Conservation (phyloP, 2,113 vertebrate genomes). For the Telmatochromis sp. region DNA sequence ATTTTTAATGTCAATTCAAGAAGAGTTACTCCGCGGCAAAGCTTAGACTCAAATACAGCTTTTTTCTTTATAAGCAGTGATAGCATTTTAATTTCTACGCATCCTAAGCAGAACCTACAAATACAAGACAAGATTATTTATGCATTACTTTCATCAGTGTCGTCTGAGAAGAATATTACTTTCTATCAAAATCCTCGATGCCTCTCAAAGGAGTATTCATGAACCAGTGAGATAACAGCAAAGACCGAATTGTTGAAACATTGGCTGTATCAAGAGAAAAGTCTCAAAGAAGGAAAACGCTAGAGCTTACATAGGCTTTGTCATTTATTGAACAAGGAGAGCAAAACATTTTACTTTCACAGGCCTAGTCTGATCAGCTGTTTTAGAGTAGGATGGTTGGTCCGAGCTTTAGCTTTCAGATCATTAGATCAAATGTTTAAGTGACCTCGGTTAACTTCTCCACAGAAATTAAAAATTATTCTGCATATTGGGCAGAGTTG, state of each 20-base stretch:
- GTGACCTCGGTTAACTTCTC: background rate
- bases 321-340: background rate
- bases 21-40: background rate
- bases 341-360: background rate
- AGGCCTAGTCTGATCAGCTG: background rate
- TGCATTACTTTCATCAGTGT: constrained; percentile 25
- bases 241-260: background rate
- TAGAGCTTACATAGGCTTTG: background rate
- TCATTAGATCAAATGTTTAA: background rate
- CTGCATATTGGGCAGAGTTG: background rate
- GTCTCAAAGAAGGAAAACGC: background rate
- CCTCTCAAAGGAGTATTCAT: background rate
- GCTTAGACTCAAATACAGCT: background rate
- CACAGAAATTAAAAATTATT: background rate
- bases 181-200: constrained; percentile 17
- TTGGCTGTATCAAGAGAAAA: background rate
- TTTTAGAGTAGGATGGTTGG: background rate
- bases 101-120: background rate
- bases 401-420: background rate
- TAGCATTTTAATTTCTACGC: constrained; percentile 8
- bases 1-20: background rate
- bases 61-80: background rate
- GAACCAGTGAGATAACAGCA: background rate
- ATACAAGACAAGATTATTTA: background rate
- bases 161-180: constrained; percentile 1